Evolutionary conservation across 2,113 vertebrate genomes (phyloP).

Genomic region (Etia nguti): DNA sequence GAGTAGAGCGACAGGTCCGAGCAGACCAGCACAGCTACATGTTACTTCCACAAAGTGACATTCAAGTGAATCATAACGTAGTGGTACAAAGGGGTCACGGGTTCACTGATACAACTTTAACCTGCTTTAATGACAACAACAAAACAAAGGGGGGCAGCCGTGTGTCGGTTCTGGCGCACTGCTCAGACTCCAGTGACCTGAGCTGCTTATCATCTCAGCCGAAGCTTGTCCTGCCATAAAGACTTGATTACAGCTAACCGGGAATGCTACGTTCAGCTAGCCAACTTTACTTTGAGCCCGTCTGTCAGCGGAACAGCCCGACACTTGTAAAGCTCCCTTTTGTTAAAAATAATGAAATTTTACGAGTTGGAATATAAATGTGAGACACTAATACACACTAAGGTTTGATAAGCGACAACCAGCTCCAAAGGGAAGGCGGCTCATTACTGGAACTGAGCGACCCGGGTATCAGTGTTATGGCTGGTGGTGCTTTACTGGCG

Average conservation of each 20-base stretch:
- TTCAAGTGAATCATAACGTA: background rate
- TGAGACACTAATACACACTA: accelerated
- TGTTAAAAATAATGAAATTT: background rate
- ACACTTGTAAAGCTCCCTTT: background rate
- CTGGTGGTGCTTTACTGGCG: conserved; percentile 9
- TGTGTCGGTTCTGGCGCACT: background rate
- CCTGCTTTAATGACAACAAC: background rate
- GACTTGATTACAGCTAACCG: background rate
- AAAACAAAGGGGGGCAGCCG: conserved; percentile 7
- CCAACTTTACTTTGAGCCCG: conserved; percentile 21
- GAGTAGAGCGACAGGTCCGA: background rate
- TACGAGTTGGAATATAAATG: background rate
- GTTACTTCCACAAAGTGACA: background rate
- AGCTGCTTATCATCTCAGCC: background rate
- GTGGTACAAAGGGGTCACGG: background rate
- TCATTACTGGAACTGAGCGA: background rate
- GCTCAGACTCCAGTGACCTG: background rate
- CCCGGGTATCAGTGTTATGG: conserved; percentile 1
- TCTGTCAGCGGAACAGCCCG: background rate
- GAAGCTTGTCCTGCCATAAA: background rate
- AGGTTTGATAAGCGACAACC: background rate
- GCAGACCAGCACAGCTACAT: background rate
- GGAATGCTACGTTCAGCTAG: conserved; percentile 45
- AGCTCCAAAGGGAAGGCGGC: background rate
- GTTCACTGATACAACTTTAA: background rate